These are phyloP conservation scores for Drosophila chauvacae DNA, from an alignment of 1,140 invertebrate species.

Conservation along the genomic window DNA sequence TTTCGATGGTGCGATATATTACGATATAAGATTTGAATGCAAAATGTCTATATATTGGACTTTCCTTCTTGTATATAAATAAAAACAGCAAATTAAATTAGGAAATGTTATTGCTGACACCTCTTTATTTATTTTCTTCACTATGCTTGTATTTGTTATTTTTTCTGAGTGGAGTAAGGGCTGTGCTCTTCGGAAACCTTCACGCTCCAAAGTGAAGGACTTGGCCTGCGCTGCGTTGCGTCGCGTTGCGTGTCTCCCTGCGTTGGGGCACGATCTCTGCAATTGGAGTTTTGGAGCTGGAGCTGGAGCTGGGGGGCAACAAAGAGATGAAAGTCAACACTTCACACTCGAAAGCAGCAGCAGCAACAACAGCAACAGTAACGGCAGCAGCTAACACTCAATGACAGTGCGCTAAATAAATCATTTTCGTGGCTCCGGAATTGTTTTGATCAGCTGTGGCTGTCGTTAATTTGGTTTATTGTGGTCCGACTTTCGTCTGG, in stretches of 20 bases:
- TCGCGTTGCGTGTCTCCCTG: constrained; percentile 50
- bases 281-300: constrained; percentile 33
- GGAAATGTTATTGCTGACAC: neutral
- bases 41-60: too few species aligned
- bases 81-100: neutral
- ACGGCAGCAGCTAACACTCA: constrained; percentile 41
- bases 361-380: constrained; percentile 15
- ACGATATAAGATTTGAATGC: too few species aligned
- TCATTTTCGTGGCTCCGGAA: constrained; percentile 64
- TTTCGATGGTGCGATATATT: too few species aligned
- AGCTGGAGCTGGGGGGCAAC: constrained; percentile 30
- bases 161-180: constrained; percentile 30
- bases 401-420: constrained; percentile 80
- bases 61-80: neutral
- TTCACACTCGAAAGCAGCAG: constrained; percentile 57
- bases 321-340: constrained; percentile 80
- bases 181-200: constrained; percentile 61
- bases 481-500: constrained; percentile 43
- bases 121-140: constrained; percentile 3
- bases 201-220: constrained; percentile 80
- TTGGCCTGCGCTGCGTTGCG: constrained; percentile 53
- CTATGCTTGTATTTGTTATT: neutral
- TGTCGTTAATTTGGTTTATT: constrained; percentile 78
- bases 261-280: constrained; percentile 40
- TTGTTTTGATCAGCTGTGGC: constrained; percentile 71